These are phyloP conservation scores for Empidonax alnorum DNA, from an alignment of 2,113 vertebrate species.

Conservation along the genomic window DNA sequence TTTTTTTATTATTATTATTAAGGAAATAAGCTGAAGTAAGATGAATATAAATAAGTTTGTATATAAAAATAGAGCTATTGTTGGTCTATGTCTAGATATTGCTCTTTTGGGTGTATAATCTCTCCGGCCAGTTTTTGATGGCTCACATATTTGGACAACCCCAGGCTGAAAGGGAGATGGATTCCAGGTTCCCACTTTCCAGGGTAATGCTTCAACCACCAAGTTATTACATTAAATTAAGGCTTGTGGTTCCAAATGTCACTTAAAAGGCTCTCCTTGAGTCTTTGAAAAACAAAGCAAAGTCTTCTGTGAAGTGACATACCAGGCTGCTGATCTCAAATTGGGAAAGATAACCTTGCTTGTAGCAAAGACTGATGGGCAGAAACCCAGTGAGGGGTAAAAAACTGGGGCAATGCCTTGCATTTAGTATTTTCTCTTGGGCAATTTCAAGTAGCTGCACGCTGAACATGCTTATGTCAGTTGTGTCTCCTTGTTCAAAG, in stretches of 20 bases:
- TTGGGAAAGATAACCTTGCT: accelerated
- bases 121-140: not conserved
- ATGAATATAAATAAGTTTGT: not conserved
- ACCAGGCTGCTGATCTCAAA: not conserved
- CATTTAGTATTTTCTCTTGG: not conserved
- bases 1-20: not conserved
- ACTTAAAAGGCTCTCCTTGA: not conserved
- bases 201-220: not conserved
- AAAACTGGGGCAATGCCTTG: not conserved
- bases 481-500: constrained; percentile 1
- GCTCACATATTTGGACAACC: not conserved
- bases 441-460: not conserved
- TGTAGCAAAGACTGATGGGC: not conserved
- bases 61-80: constrained; percentile 15
- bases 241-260: not conserved
- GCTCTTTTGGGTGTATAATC: not conserved
- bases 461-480: not conserved
- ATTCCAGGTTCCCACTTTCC: not conserved
- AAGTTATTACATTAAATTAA: not conserved
- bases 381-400: not conserved
- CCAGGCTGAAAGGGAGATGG: not conserved
- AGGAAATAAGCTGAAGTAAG: constrained; percentile 11
- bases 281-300: not conserved
- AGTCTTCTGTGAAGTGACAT: not conserved
- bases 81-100: not conserved